These are phyloP conservation scores for Lipophrys pholis DNA, from an alignment of 2,113 vertebrate genomes.

Conservation along the genomic window DNA sequence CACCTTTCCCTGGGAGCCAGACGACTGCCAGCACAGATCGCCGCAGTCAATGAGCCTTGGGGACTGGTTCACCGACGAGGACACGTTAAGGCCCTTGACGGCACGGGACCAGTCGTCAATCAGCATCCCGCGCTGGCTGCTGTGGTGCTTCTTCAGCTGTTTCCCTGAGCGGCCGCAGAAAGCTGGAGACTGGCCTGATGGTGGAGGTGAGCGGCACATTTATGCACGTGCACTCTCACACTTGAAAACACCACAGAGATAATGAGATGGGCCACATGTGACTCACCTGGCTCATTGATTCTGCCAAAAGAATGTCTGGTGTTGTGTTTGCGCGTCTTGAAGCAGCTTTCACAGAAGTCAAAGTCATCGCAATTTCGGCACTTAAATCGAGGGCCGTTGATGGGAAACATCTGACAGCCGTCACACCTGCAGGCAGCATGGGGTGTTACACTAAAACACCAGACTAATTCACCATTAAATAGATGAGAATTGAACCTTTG, in stretches of 20 bases:
- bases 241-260: background rate
- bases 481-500: background rate
- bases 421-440: conserved; percentile 87
- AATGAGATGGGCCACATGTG: background rate
- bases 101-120: conserved; percentile 97
- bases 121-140: conserved; percentile 92
- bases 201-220: background rate
- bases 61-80: conserved; percentile 94
- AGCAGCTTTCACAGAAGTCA: conserved; percentile 97
- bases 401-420: conserved; percentile 98
- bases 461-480: background rate
- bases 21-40: conserved; percentile 98
- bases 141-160: conserved; percentile 92
- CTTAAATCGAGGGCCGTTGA: conserved; percentile 96
- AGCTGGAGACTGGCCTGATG: conserved; percentile 86
- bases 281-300: conserved; percentile 95
- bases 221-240: background rate
- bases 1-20: conserved; percentile 98
- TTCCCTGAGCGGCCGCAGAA: conserved; percentile 96
- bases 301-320: conserved; percentile 93
- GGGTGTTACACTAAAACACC: background rate
- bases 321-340: conserved; percentile 96
- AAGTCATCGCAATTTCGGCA: conserved; percentile 98
- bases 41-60: conserved; percentile 92
- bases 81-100: conserved; percentile 94